Conservation (phyloP, 2,888 invertebrate species). For the Diplazon laetatorius region DNA sequence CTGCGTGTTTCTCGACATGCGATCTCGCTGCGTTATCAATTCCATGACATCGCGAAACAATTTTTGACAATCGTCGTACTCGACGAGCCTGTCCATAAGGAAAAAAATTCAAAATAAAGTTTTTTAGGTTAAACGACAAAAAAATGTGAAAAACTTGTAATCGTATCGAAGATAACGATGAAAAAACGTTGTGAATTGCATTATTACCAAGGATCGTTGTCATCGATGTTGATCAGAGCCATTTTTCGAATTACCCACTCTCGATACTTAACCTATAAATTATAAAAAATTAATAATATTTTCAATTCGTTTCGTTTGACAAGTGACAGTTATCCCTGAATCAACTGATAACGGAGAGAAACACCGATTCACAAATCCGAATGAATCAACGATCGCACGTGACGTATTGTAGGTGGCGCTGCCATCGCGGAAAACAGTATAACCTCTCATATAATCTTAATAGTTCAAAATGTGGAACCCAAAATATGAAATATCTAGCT, state of each 20-base stretch:
- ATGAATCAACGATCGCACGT: too few species aligned
- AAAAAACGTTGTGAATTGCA: conserved; percentile 1
- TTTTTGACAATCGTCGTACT: conserved; percentile 87
- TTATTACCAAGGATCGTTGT: conserved; percentile 78
- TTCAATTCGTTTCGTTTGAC: neutral
- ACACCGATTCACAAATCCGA: too few species aligned
- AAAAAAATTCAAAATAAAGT: too few species aligned
- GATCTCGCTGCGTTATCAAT: conserved; percentile 85
- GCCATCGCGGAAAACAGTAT: too few species aligned
- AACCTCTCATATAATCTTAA: too few species aligned
- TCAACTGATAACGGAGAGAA: too few species aligned
- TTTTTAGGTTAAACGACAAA: too few species aligned
- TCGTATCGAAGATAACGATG: conserved; percentile 1
- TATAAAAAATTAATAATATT: too few species aligned
- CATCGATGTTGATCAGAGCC: conserved; percentile 79
- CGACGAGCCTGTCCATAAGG: conserved; percentile 84
- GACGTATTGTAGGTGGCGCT: too few species aligned
- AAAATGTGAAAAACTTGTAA: too few species aligned
- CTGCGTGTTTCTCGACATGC: conserved; percentile 83
- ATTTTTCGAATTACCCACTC: conserved; percentile 67
- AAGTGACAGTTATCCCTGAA: conserved; percentile 34
- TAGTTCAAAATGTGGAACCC: too few species aligned
- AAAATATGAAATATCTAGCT: too few species aligned
- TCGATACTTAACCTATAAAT: neutral
- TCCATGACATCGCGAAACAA: conserved; percentile 86